Conservation (phyloP, 2,113 vertebrate species). For the Pangasianodon gigas region DNA sequence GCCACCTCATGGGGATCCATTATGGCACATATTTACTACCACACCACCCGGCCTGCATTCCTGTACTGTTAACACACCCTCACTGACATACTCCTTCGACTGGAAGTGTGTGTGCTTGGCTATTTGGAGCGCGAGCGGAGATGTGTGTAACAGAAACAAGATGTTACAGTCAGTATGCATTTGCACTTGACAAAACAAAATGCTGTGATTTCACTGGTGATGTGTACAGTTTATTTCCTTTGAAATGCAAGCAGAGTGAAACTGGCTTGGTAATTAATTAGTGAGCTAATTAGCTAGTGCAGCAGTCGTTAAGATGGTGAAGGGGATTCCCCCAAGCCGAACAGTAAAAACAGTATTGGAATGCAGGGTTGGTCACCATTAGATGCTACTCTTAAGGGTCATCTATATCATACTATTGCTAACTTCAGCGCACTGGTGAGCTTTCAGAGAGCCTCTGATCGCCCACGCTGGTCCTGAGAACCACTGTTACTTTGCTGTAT, state of each 20-base stretch:
- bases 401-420: not conserved
- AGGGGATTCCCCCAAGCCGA: too few relatives aligned
- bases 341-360: not conserved
- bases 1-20: not conserved
- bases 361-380: not conserved
- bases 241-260: not conserved
- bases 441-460: not conserved
- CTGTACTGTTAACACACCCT: not conserved
- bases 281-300: too few relatives aligned
- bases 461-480: not conserved
- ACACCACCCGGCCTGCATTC: not conserved
- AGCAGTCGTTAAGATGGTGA: too few relatives aligned
- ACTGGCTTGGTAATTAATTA: not conserved
- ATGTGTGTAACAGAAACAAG: not conserved
- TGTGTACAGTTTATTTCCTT: not conserved
- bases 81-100: not conserved
- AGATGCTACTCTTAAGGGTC: not conserved
- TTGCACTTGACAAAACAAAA: too few relatives aligned
- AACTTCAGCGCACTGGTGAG: not conserved
- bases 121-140: not conserved
- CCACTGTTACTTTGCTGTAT: too few relatives aligned
- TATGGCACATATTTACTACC: slow-evolving; percentile 13
- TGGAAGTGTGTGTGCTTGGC: not conserved
- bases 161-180: too few relatives aligned
- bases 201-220: too few relatives aligned